Base-by-base conservation (phyloP, 1,140 invertebrate genomes). In the Apis dorsata region DNA sequence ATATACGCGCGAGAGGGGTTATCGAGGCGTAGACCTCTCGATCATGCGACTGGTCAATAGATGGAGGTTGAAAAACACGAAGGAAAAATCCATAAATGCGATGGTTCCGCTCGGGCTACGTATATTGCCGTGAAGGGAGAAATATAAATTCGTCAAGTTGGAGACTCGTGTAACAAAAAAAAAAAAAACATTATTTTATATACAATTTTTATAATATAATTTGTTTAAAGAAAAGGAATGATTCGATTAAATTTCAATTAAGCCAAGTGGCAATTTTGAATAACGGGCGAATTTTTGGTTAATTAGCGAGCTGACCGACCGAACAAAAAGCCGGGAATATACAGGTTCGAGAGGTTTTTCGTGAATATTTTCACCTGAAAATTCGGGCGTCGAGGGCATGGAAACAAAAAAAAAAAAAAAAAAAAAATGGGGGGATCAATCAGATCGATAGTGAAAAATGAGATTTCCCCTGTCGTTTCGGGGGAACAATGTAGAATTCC, bases 71-170 rank as follows among this genome's bases (percentile, higher is more conserved):
- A 78, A 69, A 83, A 60, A 66, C 57, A 21, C 13, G 34, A 75
- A 69, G 63, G 49, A 34, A 60, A 44, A 65, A 62, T 19, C 49
- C 60, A 28, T 65, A 77, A 83, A 77, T 59, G 49, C 21, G 49
- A 73, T 34, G 62, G 19, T 62, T 69, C 11, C 34, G 21, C n/a
- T 63, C 1, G n/a, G 17, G 5, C 13, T 11, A 21, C 34, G 66
- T 76, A 79, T 85, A 79, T 82, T 59, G 12, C 8, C n/a, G 21
- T 55, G n/a, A 66, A n/a, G 15, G 60, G 59, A 63, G 53, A 53
- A n/a, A 62, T 51, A 12, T 34, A 86, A 65, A 63, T 80, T 66
- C 55, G 81, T 84, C 73, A 84, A 74, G 69, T 70, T 84, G 34
- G 59, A 9, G 21, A 44, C 59, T 49, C 10, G 72, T 4, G 12